Percentiles rank a stretch among this genome's conserved stretches.
phyloP scores from a whole-genome alignment of 2,888 invertebrate genomes.

The Campaea margaritaria region DNA sequence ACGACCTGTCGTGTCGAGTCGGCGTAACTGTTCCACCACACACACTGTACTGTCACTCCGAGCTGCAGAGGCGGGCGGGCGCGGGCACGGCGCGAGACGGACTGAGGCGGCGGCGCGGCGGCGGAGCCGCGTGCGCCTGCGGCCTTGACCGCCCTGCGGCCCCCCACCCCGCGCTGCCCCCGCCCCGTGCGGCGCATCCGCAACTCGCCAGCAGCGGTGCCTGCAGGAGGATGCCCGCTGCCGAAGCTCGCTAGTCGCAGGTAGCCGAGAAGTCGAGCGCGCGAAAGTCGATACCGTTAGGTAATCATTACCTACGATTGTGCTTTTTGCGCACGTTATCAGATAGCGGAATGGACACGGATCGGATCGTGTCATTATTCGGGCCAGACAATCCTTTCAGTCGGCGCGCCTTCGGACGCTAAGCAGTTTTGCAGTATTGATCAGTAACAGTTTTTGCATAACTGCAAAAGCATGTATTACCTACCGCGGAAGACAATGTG shows the following conservation, averaged over 20 bases:
- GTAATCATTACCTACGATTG: slow-evolving; percentile 23
- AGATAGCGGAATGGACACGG: slow-evolving; percentile 23
- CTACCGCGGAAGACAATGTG: no score
- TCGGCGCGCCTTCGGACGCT: background rate
- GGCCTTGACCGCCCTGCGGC: slow-evolving; percentile 69
- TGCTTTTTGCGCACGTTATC: slow-evolving; percentile 27
- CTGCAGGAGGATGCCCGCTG: background rate
- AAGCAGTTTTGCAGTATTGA: no score
- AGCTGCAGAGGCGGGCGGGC: slow-evolving; percentile 28
- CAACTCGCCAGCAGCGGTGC: background rate
- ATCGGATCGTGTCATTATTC: slow-evolving; percentile 6
- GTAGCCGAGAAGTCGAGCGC: slow-evolving; percentile 3
- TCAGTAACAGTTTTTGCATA: no score
- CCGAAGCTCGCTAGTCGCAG: slow-evolving; percentile 16
- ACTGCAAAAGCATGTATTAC: no score
- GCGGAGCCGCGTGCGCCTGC: slow-evolving; percentile 64
- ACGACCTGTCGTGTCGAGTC: slow-evolving; percentile 60
- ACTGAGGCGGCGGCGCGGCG: slow-evolving; percentile 48
- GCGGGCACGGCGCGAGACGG: slow-evolving; percentile 38
- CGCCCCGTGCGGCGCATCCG: slow-evolving; percentile 23
- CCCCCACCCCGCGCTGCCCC: slow-evolving; percentile 1
- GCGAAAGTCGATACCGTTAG: slow-evolving; percentile 30
- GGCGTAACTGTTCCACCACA: slow-evolving; percentile 59
- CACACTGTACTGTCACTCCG: slow-evolving; percentile 56
- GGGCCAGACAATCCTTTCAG: no score